Evolutionary conservation across 2,888 invertebrate species (phyloP), one percentile per base, ranked within the genome.

Genomic region (Lamellibrachia satsuma): DNA sequence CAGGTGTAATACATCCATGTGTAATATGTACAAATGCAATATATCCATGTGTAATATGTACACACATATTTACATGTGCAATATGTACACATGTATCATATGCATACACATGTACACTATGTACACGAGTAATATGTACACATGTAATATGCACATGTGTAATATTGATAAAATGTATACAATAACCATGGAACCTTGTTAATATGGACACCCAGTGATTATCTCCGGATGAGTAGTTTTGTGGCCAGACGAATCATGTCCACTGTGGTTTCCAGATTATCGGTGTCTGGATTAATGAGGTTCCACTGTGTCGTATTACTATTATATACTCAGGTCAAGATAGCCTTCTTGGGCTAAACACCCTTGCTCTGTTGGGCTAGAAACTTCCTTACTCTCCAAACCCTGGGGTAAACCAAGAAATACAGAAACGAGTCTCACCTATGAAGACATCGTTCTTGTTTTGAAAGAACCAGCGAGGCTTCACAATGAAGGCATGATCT

Each of bases 401-500:
- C 75, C 75, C 75, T 75, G 75, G 22, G 22, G n/a, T 22, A 4
- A 22, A 22, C 15, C 22, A 75, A 75, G n/a, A 22, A 15, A 75
- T 15, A 75, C 22, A 75, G 6, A 75, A 75, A 75, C 2, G 4
- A 60, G 60, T 11, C 95, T 97, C 97, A 98, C 98, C 98, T 96
- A 98, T 98, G 96, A 98, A 98, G 94, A 99, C 97, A 96, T 98
- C 97, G 96, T 98, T 98, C 96, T 98, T 98, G 95, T 98, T 98
- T 97, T 99, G 99, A 98, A 98, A 99, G 95, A 98, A 98, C 95
- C 97, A 97, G 52, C 97, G 97, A 94, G 98, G 98, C 94, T 98
- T 97, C 6, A 98, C 98, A 95, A 99, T 98, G 96, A 98, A 98
- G 52, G 98, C 97, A 97, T 98, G 98, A 97, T 98, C 98, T 7